phyloP scores from a whole-genome alignment of 2,888 invertebrate species.

The Drosophila setosimentum region DNA sequence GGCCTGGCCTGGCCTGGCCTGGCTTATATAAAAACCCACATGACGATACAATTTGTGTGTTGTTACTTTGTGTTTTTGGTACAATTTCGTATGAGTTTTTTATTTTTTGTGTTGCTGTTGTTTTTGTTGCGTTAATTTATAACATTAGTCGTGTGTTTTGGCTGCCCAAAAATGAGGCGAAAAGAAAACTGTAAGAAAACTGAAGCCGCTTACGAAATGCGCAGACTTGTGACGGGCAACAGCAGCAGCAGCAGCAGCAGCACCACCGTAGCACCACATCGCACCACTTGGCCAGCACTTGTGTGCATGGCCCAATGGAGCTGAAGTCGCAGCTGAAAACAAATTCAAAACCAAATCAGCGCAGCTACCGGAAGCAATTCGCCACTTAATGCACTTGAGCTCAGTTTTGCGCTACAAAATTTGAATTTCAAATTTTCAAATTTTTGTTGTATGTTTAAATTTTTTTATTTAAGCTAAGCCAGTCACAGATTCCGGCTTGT shows the following conservation, averaged over 20 bases:
- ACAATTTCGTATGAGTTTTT: conserved; percentile 22
- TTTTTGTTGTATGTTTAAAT: conserved; percentile 10
- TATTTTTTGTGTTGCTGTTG: conserved; percentile 44
- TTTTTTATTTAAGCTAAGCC: conserved; percentile 19
- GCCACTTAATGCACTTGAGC: conserved; percentile 67
- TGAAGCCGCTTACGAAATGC: conserved; percentile 65
- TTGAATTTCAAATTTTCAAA: conserved; percentile 52
- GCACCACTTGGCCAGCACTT: conserved; percentile 32
- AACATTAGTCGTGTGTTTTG: conserved; percentile 58
- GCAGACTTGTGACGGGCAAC: conserved; percentile 51
- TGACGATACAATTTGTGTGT: conserved; percentile 58
- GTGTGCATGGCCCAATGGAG: conserved; percentile 47
- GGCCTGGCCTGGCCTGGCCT: conserved; percentile 33
- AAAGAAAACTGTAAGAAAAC: conserved; percentile 61
- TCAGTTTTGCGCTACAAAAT: conserved; percentile 56
- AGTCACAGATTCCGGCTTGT: conserved; percentile 54
- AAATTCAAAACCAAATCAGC: conserved; percentile 13
- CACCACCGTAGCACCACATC: conserved; percentile 19
- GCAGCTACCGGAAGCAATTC: conserved; percentile 75
- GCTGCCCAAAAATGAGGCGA: conserved; percentile 51
- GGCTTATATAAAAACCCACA: conserved; percentile 72
- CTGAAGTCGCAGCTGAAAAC: conserved; percentile 18
- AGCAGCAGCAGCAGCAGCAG: conserved; percentile 20
- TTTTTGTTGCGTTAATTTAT: conserved; percentile 67
- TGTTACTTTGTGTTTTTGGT: conserved; percentile 36